phyloP scores from a whole-genome alignment of 2,797 vertebrate species.

The Sebastes miniatus region DNA sequence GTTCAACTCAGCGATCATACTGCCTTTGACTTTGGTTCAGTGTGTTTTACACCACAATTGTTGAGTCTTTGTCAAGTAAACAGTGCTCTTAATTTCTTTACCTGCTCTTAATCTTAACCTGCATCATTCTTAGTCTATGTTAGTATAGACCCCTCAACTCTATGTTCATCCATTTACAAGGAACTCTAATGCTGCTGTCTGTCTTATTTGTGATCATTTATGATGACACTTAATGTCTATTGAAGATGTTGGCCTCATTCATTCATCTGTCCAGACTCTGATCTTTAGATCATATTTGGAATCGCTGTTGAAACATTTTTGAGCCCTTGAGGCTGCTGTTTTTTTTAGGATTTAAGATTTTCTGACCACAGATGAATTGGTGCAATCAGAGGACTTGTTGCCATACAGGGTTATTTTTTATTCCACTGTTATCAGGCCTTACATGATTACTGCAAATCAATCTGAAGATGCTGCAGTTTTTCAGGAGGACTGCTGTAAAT shows the following conservation, averaged over 20 bases:
- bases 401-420: constrained; percentile 28
- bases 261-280: constrained; percentile 3
- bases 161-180: neutral
- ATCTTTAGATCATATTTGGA: neutral
- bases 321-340: neutral
- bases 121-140: neutral
- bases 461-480: constrained; percentile 11
- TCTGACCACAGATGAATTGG: neutral
- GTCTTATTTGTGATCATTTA: constrained; percentile 18
- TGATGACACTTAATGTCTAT: constrained; percentile 11
- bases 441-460: neutral
- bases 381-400: constrained; percentile 25
- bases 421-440: neutral
- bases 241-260: constrained; percentile 13
- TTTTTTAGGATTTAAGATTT: neutral
- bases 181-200: constrained; percentile 48
- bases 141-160: constrained; percentile 2
- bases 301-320: constrained; percentile 5
- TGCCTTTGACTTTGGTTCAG: constrained; percentile 49
- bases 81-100: constrained; percentile 38
- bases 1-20: constrained; percentile 44
- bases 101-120: constrained; percentile 8
- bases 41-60: constrained; percentile 22
- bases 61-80: constrained; percentile 29
- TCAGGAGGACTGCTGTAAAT: neutral